These are phyloP conservation scores for Manis crassicaudata DNA, from an alignment of 2,797 vertebrate species.

Conservation along the genomic window DNA sequence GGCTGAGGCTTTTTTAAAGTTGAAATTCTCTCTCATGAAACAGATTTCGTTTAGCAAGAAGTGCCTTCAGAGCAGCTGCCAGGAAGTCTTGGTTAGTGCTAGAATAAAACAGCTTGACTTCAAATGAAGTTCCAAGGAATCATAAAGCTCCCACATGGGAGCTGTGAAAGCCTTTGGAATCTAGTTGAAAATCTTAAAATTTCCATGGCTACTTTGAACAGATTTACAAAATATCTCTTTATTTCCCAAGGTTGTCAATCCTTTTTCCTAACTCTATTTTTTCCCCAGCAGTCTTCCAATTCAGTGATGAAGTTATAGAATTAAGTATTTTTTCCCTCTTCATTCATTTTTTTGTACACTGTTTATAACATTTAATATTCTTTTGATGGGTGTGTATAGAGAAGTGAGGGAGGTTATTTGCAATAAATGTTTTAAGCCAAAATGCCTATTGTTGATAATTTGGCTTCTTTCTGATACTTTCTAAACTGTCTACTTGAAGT, in stretches of 20 bases:
- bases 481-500: conserved; percentile 37
- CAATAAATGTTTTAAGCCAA: background rate
- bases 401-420: background rate
- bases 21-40: background rate
- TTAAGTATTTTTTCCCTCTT: background rate
- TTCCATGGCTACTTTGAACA: conserved; percentile 1
- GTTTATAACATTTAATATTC: background rate
- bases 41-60: conserved; percentile 35
- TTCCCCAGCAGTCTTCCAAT: background rate
- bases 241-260: background rate
- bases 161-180: background rate
- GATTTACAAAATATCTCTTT: background rate
- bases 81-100: conserved; percentile 11
- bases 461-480: background rate
- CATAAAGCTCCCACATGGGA: background rate
- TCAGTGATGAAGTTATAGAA: background rate
- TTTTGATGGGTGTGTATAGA: background rate
- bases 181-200: background rate
- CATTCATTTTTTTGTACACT: background rate
- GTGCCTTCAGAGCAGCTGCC: conserved; percentile 45
- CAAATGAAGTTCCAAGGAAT: conserved; percentile 59
- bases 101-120: conserved; percentile 11
- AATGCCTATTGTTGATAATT: background rate
- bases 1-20: conserved; percentile 24
- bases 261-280: background rate